These are phyloP conservation scores for Tetragonula carbonaria DNA, from an alignment of 2,888 invertebrate species.

Conservation along the genomic window DNA sequence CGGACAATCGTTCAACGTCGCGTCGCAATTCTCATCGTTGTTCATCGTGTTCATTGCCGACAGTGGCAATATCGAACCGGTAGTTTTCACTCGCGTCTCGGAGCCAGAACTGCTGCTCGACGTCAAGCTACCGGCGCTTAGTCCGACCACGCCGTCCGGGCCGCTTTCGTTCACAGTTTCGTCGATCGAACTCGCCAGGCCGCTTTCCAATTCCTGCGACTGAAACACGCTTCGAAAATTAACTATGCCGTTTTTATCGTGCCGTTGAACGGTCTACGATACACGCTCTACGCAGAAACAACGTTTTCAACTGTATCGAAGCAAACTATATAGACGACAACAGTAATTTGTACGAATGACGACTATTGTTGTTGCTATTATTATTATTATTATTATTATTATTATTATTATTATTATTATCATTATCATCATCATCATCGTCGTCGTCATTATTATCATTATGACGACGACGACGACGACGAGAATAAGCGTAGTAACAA, in stretches of 20 bases:
- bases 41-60: constrained; percentile 60
- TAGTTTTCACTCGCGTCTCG: constrained; percentile 78
- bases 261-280: no score
- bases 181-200: constrained; percentile 60
- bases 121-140: constrained; percentile 86
- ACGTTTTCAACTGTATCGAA: no score
- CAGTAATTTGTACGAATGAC: no score
- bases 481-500: background rate
- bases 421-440: no score
- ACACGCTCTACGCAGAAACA: no score
- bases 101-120: constrained; percentile 85
- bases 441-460: no score
- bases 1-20: constrained; percentile 58
- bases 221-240: constrained; percentile 4
- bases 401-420: no score
- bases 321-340: no score
- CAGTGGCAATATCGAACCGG: constrained; percentile 71
- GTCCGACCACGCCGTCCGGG: constrained; percentile 80
- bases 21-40: constrained; percentile 69
- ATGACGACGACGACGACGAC: no score
- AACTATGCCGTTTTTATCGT: background rate
- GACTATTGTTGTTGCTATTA: no score
- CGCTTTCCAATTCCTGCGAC: constrained; percentile 59
- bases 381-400: no score
- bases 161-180: constrained; percentile 67